Percentiles rank a stretch among this genome's conserved stretches.
These are phyloP conservation scores for Myodes glareolus DNA, from an alignment of 2,113 vertebrate species.

Conservation along the genomic window DNA sequence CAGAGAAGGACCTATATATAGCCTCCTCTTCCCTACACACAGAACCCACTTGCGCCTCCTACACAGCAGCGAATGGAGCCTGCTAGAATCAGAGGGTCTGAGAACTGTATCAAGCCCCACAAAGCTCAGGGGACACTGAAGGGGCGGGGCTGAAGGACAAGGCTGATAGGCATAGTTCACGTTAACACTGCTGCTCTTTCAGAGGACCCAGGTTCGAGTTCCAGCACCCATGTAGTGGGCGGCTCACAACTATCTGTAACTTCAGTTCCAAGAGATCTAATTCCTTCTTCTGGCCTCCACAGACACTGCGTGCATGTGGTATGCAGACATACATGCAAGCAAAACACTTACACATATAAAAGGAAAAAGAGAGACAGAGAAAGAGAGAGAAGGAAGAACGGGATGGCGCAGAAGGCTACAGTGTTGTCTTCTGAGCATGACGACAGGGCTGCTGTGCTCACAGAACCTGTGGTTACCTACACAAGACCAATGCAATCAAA, in stretches of 20 bases:
- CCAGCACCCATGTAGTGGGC: neutral
- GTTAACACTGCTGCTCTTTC: neutral
- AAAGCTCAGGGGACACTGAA: neutral
- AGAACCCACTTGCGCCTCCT: neutral
- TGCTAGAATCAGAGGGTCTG: neutral
- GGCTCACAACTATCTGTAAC: neutral
- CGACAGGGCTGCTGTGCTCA: neutral
- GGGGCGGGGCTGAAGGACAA: neutral
- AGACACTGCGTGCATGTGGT: neutral
- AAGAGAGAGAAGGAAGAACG: no score
- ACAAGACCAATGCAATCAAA: neutral
- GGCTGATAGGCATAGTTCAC: neutral
- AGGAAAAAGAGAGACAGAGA: accelerated
- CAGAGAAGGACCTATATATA: neutral
- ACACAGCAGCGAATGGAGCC: neutral
- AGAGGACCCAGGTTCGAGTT: neutral
- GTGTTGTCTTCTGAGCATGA: neutral
- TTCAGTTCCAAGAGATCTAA: neutral
- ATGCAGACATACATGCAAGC: neutral
- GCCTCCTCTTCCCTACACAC: neutral
- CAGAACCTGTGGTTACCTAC: neutral
- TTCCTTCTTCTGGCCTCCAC: neutral
- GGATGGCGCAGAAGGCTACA: no score
- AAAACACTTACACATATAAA: neutral
- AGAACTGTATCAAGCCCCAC: neutral